phyloP scores from a whole-genome alignment of 2,797 vertebrate species.

The Propithecus perrieri region DNA sequence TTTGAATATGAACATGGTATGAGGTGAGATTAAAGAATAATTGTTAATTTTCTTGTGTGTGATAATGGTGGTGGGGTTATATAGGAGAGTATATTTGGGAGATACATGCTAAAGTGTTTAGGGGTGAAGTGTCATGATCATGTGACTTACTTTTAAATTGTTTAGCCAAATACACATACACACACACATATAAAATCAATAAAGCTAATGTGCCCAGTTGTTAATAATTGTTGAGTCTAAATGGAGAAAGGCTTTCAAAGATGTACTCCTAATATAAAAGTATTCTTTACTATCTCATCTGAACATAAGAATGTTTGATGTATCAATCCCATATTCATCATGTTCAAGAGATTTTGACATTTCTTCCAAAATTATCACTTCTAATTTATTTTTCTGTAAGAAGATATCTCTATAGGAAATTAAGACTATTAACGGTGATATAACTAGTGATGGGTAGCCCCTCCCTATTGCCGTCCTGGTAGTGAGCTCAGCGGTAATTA shows the following conservation, averaged over 20 bases:
- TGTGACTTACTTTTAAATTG: neutral
- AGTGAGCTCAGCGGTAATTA: neutral
- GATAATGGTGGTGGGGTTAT: neutral
- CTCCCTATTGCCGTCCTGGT: neutral
- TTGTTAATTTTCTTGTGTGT: neutral
- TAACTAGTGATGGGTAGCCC: neutral
- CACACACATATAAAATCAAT: neutral
- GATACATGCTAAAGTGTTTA: neutral
- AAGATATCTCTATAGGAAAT: neutral
- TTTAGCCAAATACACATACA: neutral
- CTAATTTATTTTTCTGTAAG: neutral
- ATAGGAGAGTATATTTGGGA: neutral
- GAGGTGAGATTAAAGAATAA: no score
- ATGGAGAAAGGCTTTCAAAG: neutral
- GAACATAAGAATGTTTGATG: neutral
- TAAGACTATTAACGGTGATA: neutral
- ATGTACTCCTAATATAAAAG: neutral
- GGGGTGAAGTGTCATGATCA: neutral
- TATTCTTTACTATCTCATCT: neutral
- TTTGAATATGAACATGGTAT: neutral
- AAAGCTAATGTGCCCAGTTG: neutral
- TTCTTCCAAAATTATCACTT: neutral
- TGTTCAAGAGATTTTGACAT: neutral
- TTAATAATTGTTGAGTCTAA: neutral
- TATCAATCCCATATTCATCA: neutral